Evolutionary conservation across 2,888 invertebrate genomes (phyloP).

Genomic region (Tetranychus truncatus): DNA sequence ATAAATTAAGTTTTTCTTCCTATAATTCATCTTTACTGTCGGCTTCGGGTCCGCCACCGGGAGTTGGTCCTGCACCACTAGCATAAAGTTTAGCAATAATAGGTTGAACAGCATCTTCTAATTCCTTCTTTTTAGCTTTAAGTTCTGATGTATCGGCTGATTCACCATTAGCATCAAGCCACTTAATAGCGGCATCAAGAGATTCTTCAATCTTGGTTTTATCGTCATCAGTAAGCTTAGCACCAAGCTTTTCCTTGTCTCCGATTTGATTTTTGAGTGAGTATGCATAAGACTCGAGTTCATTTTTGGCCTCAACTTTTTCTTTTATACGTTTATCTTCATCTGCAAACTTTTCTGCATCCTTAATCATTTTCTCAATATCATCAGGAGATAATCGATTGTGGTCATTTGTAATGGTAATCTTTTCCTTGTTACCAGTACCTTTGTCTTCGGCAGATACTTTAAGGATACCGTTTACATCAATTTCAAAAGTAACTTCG

Average conservation of each 20-base stretch:
- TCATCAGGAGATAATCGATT: constrained; percentile 91
- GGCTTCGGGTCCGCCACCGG: neutral
- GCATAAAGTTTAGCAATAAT: constrained; percentile 84
- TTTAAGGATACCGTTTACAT: constrained; percentile 64
- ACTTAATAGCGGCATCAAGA: constrained; percentile 91
- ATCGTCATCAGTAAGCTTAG: constrained; percentile 68
- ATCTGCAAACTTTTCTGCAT: constrained; percentile 95
- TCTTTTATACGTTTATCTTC: constrained; percentile 94
- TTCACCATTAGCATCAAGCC: constrained; percentile 88
- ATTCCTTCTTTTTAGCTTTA: constrained; percentile 78
- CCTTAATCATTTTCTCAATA: constrained; percentile 96
- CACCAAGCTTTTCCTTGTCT: constrained; percentile 91
- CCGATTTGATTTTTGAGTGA: constrained; percentile 87
- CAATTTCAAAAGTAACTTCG: constrained; percentile 83
- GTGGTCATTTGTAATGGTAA: constrained; percentile 95
- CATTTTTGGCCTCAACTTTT: constrained; percentile 84
- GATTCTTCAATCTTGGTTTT: constrained; percentile 81
- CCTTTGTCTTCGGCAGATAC: constrained; percentile 98
- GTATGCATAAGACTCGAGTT: constrained; percentile 90
- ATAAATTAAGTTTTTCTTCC: neutral
- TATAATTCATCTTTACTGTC: constrained; percentile 10
- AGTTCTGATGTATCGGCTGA: constrained; percentile 67
- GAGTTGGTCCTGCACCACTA: constrained; percentile 14
- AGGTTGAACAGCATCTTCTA: constrained; percentile 87
- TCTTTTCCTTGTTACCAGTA: constrained; percentile 82